These are phyloP conservation scores for Malurus splendens DNA, from an alignment of 2,797 vertebrate genomes.

Conservation along the genomic window DNA sequence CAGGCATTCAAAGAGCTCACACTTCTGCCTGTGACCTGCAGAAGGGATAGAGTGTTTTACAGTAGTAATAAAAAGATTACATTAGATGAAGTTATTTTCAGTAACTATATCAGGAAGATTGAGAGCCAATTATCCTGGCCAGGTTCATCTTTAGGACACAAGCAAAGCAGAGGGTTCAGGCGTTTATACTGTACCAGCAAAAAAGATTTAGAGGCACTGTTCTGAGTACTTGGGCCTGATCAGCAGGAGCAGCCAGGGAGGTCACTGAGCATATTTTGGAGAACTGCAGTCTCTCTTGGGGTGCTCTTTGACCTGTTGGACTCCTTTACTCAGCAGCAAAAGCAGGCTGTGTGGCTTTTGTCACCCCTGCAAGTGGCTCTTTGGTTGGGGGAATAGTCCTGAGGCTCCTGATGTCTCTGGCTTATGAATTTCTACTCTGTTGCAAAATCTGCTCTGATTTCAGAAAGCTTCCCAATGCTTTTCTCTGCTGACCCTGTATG, in stretches of 20 bases:
- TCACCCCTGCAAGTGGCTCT: neutral
- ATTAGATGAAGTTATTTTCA: slow-evolving; percentile 58
- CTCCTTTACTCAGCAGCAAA: neutral
- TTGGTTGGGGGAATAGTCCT: neutral
- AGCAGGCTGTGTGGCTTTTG: neutral
- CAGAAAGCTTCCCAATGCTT: neutral
- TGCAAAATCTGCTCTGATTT: neutral
- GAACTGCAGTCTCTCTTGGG: neutral
- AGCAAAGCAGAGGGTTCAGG: neutral
- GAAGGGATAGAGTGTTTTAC: slow-evolving; percentile 32
- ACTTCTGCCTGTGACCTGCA: slow-evolving; percentile 34
- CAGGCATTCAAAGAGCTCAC: neutral
- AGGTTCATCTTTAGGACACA: slow-evolving; percentile 55
- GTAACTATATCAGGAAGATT: slow-evolving; percentile 43
- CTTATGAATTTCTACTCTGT: neutral
- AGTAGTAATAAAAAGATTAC: slow-evolving; percentile 43
- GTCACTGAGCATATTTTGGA: neutral
- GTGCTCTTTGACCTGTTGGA: neutral
- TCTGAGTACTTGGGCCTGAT: neutral
- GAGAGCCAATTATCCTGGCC: slow-evolving; percentile 42
- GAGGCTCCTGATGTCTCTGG: neutral
- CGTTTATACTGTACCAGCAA: neutral
- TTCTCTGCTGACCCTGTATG: neutral
- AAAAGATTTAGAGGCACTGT: neutral
- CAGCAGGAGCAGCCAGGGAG: neutral